Evolutionary conservation across 2,113 vertebrate species (phyloP).

Genomic region (Willisornis vidua): DNA sequence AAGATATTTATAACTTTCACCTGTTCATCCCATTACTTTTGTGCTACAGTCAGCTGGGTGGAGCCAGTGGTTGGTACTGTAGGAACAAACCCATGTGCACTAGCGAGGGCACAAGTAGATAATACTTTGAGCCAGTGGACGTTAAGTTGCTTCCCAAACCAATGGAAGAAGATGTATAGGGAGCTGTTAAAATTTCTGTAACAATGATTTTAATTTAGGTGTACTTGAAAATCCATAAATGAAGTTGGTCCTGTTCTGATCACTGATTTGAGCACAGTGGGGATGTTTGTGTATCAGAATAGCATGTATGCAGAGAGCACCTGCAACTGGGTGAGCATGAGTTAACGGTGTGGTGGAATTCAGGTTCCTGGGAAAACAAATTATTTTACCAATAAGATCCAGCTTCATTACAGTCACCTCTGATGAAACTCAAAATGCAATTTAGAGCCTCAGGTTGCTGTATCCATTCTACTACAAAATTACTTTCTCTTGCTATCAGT

Average conservation of each 20-base stretch:
- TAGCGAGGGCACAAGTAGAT: conserved; percentile 37
- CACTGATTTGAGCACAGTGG: background rate
- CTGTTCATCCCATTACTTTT: background rate
- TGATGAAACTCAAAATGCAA: background rate
- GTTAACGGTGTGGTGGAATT: background rate
- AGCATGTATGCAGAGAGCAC: background rate
- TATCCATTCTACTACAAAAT: background rate
- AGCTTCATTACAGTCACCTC: background rate
- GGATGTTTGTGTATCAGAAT: background rate
- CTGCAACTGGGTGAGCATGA: background rate
- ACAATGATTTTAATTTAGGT: conserved; percentile 60
- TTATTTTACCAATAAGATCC: background rate
- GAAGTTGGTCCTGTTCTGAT: background rate
- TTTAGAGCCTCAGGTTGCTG: background rate
- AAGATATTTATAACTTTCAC: background rate
- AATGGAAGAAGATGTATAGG: background rate
- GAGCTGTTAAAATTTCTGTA: conserved; percentile 43
- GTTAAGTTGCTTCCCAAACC: conserved; percentile 66
- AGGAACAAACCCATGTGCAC: conserved; percentile 39
- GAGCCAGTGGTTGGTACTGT: conserved; percentile 55
- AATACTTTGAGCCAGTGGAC: conserved; percentile 38
- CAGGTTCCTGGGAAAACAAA: background rate
- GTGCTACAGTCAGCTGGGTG: conserved; percentile 27
- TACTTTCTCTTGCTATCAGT: background rate
- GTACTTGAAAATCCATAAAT: background rate